Conservation (phyloP, 2,797 vertebrate genomes). For the Typhlichthys subterraneus region DNA sequence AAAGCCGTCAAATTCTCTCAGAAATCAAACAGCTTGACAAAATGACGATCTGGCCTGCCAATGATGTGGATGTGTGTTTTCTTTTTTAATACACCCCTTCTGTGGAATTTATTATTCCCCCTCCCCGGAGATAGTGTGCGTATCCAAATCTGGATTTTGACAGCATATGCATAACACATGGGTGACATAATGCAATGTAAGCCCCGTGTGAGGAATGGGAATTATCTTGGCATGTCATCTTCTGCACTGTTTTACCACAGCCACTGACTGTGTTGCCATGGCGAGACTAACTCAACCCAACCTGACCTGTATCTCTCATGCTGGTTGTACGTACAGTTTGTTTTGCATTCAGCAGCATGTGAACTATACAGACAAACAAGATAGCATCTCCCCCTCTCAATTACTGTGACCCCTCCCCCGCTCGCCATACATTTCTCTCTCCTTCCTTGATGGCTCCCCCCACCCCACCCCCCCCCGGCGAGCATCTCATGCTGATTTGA, state of each 20-base stretch:
- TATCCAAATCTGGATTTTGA: constrained; percentile 67
- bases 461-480: too few relatives aligned
- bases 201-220: constrained; percentile 63
- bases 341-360: too few relatives aligned
- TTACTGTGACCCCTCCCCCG: not conserved
- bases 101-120: not conserved
- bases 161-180: constrained; percentile 62
- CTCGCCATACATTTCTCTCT: not conserved
- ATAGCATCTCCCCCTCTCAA: not conserved
- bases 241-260: constrained; percentile 34
- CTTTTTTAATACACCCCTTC: not conserved
- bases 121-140: constrained; percentile 50
- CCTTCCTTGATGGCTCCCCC: not conserved
- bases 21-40: constrained; percentile 62
- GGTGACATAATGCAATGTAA: constrained; percentile 68
- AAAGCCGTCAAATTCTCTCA: constrained; percentile 59
- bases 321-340: not conserved
- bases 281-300: too few relatives aligned
- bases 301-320: too few relatives aligned
- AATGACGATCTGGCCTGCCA: constrained; percentile 60
- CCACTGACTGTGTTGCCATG: not conserved
- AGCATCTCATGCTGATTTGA: not conserved
- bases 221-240: constrained; percentile 62
- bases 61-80: constrained; percentile 36
- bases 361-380: too few relatives aligned